Evolutionary conservation across 1,140 invertebrate genomes (phyloP), one percentile per base, ranked within the genome.

Genomic region (Drosophila albomicans): DNA sequence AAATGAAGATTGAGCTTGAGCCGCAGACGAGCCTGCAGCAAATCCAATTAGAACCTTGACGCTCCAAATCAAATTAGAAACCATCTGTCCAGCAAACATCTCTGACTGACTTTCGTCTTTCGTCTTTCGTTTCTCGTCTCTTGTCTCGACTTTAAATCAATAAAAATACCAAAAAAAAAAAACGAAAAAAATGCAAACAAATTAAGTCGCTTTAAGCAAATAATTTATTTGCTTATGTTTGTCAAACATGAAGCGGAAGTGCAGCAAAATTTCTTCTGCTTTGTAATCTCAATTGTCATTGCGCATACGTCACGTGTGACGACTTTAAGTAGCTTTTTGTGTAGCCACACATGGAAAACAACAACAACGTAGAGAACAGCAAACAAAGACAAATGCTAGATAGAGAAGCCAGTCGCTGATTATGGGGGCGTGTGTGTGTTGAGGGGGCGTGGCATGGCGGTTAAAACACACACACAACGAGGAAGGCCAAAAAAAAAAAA

Each of bases 41-140:
- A 65, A 65, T 77, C 63, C 61, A 82, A 76, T 82, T 82, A 82
- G 51, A 71, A 84, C 46, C 77, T 78, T 8, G 80, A 78, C 80
- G 84, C 84, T 68, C 54, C 54, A 72, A 87, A 87, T 87, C 82
- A 78, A 87, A 88, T 87, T 87, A 88, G 63, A 66, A 54, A 35
- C 15, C 58, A 57, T 15, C 58, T 58, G 64, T 48, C 54, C 63
- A 45, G 13, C 54, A 25, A 38, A 38, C 35, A 10, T 41, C n/a
- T 41, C 56, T 38, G 16, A 1, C 32, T 51, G 38, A 16, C 62
- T 32, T 16, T 5, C 62, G 20, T 32, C 10, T 4, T 32, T 5
- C 7, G 11, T 15, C 41, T 1, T n/a, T 28, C 25, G 45, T 51
- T 57, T 61, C 63, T 65, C 59, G 63, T 43, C 8, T 4, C 7